Evolutionary conservation across 2,888 invertebrate species (phyloP).

Genomic region (Chymomyza fuscimana): DNA sequence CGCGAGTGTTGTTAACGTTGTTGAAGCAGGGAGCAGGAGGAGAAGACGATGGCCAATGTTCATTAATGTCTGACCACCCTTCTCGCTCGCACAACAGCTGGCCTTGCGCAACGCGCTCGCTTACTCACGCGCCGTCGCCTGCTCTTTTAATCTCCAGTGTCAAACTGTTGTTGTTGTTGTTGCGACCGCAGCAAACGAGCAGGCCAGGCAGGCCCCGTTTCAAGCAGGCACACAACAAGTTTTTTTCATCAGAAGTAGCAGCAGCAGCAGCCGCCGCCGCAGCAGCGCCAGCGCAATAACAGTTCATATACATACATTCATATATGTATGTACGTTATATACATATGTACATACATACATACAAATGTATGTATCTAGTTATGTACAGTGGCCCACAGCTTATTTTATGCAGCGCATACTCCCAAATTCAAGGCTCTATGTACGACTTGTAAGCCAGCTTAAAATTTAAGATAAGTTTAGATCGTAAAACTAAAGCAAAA

Average conservation of each 20-base stretch:
- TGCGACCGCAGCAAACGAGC: slow-evolving; percentile 13
- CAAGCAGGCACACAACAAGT: slow-evolving; percentile 64
- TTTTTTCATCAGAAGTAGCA: slow-evolving; percentile 53
- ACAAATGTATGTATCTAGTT: not conserved
- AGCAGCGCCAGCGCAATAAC: slow-evolving; percentile 28
- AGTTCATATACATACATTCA: slow-evolving; percentile 11
- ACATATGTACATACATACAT: slow-evolving; percentile 1
- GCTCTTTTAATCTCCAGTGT: slow-evolving; percentile 57
- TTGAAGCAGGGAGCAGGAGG: not conserved
- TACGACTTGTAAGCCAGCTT: no score
- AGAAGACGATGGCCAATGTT: not conserved
- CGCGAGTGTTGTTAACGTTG: no score
- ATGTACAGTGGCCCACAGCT: no score
- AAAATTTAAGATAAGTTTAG: no score
- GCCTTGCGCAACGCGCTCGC: slow-evolving; percentile 72
- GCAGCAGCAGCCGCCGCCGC: slow-evolving; percentile 26
- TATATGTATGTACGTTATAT: not conserved
- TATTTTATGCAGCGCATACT: no score
- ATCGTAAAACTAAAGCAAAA: no score
- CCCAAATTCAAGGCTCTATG: no score
- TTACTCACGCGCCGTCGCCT: slow-evolving; percentile 52
- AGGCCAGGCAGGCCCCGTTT: slow-evolving; percentile 63
- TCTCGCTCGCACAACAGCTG: slow-evolving; percentile 50
- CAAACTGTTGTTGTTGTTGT: slow-evolving; percentile 33
- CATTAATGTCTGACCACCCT: slow-evolving; percentile 28